Evolutionary conservation across 1,140 invertebrate species (phyloP), one percentile per base, ranked within the genome.

Genomic region (Sminthurinus signatus): DNA sequence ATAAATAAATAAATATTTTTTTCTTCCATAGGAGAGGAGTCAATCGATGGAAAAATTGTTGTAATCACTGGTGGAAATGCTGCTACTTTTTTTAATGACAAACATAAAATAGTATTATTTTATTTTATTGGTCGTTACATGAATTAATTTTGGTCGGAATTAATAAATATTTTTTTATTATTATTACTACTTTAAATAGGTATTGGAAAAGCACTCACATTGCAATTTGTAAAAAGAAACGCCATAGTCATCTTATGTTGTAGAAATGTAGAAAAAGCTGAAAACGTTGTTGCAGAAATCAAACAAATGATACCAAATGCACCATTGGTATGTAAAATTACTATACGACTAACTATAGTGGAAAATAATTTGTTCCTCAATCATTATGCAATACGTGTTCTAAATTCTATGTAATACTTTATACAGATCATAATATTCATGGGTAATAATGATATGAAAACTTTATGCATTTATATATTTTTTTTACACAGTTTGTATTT

Each of bases 51-150:
- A 15, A 60, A 60, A 31, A 36, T 60, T 21, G 44, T 60, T 5
- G 44, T 60, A 2, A 31, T 60, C 25, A 60, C 59, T 5, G 59
- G 59, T 10, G 59, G 8, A 10, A 62, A 62, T 44, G 14, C 28
- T 2, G n/a, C n/a, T n/a, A n/a, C n/a, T n/a, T n/a, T n/a, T n/a
- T n/a, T n/a, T n/a, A n/a, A n/a, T n/a, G n/a, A n/a, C n/a, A n/a
- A n/a, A n/a, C n/a, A n/a, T n/a, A n/a, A n/a, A n/a, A n/a, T n/a
- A n/a, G n/a, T n/a, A n/a, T n/a, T n/a, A n/a, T n/a, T n/a, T n/a
- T n/a, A n/a, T n/a, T n/a, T n/a, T n/a, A n/a, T n/a, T n/a, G n/a
- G n/a, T n/a, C n/a, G n/a, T n/a, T n/a, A n/a, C n/a, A n/a, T n/a
- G n/a, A n/a, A n/a, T n/a, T n/a, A n/a, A n/a, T n/a, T n/a, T n/a